A percentile compares a stretch with the other conserved stretches of the same genome.
These are phyloP conservation scores for Anarsia innoxiella DNA, from an alignment of 2,888 invertebrate genomes.

Conservation along the genomic window DNA sequence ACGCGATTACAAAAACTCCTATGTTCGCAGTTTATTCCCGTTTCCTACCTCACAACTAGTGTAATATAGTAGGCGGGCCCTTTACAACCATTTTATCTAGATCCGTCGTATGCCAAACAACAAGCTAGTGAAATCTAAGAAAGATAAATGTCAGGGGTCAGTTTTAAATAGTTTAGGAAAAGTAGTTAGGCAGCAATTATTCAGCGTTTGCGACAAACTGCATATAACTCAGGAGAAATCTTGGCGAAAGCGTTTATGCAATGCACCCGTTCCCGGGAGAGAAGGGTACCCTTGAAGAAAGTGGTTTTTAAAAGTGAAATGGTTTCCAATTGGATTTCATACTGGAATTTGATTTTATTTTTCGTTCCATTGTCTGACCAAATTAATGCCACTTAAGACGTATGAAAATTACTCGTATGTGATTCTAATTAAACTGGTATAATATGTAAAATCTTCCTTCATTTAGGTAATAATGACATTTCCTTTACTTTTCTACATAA, in stretches of 20 bases:
- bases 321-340: too few species aligned
- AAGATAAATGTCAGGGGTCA: background rate
- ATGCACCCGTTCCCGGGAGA: conserved; percentile 15
- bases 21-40: conserved; percentile 3
- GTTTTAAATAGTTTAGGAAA: background rate
- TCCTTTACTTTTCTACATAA: too few species aligned
- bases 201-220: conserved; percentile 28
- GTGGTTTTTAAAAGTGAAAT: too few species aligned
- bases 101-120: too few species aligned
- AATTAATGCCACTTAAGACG: too few species aligned
- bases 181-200: conserved; percentile 21
- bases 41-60: conserved; percentile 4
- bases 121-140: too few species aligned
- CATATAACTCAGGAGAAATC: conserved; percentile 31
- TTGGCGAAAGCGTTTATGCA: conserved; percentile 46
- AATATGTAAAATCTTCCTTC: too few species aligned
- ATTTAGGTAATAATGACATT: too few species aligned
- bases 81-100: background rate
- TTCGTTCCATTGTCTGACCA: too few species aligned
- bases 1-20: background rate
- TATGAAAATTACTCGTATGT: too few species aligned
- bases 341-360: too few species aligned
- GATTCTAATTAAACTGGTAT: too few species aligned
- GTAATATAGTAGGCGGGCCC: background rate
- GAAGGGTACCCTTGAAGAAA: background rate